phyloP scores from a whole-genome alignment of 2,888 invertebrate species.

The Cerastis rubricosa region DNA sequence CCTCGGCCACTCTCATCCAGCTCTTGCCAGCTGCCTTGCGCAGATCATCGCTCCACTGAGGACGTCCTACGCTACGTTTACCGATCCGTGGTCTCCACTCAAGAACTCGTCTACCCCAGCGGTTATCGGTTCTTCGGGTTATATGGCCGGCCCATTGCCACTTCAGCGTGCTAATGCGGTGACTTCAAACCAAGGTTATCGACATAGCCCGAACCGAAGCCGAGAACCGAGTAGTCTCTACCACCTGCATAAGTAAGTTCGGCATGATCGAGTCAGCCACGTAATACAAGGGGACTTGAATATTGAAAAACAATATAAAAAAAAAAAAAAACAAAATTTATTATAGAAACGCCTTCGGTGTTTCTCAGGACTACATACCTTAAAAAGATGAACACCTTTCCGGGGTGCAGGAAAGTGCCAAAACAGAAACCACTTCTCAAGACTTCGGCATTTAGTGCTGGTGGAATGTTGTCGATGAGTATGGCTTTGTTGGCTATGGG shows the following conservation, averaged over 20 bases:
- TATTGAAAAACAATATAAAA: neutral
- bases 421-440: neutral
- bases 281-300: neutral
- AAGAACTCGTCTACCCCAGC: too few species aligned
- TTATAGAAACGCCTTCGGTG: neutral
- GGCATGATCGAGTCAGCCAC: neutral
- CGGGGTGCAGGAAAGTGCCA: neutral
- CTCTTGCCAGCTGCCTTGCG: too few species aligned
- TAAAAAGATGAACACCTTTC: neutral
- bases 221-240: neutral
- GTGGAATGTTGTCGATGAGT: neutral
- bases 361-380: neutral
- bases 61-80: too few species aligned
- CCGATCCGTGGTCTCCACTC: too few species aligned
- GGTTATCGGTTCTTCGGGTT: too few species aligned
- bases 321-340: neutral
- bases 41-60: too few species aligned
- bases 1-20: too few species aligned
- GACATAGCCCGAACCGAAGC: too few species aligned
- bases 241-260: neutral
- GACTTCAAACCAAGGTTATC: too few species aligned
- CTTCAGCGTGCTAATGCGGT: too few species aligned
- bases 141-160: too few species aligned
- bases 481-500: neutral
- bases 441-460: neutral